Evolutionary conservation across 2,888 invertebrate species (phyloP), one percentile per base, ranked within the genome.

Genomic region (Andrena camellia): DNA sequence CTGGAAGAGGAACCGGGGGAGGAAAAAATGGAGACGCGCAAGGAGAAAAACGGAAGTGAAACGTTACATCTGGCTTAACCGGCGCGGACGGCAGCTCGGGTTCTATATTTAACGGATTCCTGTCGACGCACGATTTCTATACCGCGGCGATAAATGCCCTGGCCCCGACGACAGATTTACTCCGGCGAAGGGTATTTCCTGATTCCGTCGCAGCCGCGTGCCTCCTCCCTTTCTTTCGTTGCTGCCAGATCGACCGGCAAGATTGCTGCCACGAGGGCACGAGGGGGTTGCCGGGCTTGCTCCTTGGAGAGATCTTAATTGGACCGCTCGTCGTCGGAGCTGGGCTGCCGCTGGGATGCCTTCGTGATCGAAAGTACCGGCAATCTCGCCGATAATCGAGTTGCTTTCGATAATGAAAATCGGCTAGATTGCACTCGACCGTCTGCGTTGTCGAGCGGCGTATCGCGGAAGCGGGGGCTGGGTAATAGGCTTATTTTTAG

Each of bases 51-150:
- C 93, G 92, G 92, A 93, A 93, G 92, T 90, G 91, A 93, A 92
- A 91, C 86, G 91, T 93, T 92, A 91, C 92, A 92, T 93, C 92
- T 93, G 93, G 92, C 88, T 90, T 91, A 90, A 91, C 88, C 86
- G 87, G 85, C 88, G 71, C 89, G 87, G 89, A 92, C 90, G 88
- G 60, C 57, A 29, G 71, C 63, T 35, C 33, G 23, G 62, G 79
- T 83, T 85, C 91, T 92, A 92, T 91, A 92, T 92, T 91, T 92
- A 92, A 82, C 88, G 78, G 79, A 89, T 90, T 86, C 86, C 87
- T 83, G 87, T 87, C 87, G 87, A 87, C 88, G 88, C 81, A 85
- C 80, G 86, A 90, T 89, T 88, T 84, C 84, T 85, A 85, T 85
- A 78, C 60, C 67, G 68, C 68, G 66, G 78, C 86, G 88, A 88